phyloP scores from a whole-genome alignment of 1,140 invertebrate species.

The Musca vetustissima region DNA sequence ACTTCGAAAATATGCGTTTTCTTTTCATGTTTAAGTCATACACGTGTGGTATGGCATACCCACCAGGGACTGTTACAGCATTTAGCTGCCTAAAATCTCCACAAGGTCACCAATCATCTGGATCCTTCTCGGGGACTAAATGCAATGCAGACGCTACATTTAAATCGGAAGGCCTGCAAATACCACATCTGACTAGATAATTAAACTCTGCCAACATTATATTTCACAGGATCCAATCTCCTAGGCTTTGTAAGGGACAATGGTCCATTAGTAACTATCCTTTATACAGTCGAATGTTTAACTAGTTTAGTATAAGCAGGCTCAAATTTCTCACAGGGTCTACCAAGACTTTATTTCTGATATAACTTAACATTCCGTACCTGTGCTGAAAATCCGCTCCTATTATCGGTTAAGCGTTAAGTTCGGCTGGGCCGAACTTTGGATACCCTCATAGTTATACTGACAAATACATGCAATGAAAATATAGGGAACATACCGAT shows the following conservation, averaged over 20 bases:
- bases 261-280: neutral
- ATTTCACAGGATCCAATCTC: too few relatives aligned
- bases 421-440: too few relatives aligned
- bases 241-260: neutral
- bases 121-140: neutral
- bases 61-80: conserved; percentile 16
- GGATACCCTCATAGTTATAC: too few relatives aligned
- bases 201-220: neutral
- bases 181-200: neutral
- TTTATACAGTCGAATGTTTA: neutral
- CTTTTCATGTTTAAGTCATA: neutral
- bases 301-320: neutral
- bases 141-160: neutral
- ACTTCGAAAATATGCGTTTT: neutral
- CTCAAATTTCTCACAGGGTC: neutral
- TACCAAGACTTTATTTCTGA: neutral
- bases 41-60: neutral
- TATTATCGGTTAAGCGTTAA: too few relatives aligned
- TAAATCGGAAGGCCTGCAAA: neutral
- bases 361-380: neutral
- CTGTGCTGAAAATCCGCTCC: neutral
- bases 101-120: conserved; percentile 43
- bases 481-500: too few relatives aligned
- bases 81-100: conserved; percentile 58
- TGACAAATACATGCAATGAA: too few relatives aligned